Evolutionary conservation across 2,797 vertebrate species (phyloP).

Genomic region (Phrynocephalus guinanensis): DNA sequence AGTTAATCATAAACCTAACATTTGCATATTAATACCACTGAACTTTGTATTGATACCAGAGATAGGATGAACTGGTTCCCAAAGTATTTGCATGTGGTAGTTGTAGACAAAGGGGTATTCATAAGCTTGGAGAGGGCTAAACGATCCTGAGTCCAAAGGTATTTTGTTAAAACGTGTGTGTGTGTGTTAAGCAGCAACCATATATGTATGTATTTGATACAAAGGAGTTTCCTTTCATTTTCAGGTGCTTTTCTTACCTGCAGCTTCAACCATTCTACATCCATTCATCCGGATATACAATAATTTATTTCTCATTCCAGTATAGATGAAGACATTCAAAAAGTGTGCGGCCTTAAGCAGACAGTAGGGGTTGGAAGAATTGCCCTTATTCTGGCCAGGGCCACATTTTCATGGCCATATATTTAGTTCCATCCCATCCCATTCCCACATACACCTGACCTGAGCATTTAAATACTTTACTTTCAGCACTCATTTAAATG

Average conservation of each 20-base stretch:
- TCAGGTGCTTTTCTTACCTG: slow-evolving; percentile 25
- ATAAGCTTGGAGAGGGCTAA: slow-evolving; percentile 50
- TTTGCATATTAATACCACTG: slow-evolving; percentile 69
- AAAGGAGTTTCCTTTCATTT: slow-evolving; percentile 39
- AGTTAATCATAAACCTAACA: slow-evolving; percentile 74
- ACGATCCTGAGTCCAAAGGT: slow-evolving; percentile 53
- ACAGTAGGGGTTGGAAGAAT: neutral
- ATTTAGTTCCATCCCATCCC: neutral
- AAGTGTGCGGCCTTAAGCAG: neutral
- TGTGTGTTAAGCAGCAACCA: neutral
- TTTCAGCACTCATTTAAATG: neutral
- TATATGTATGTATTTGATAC: neutral
- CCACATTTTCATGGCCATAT: neutral
- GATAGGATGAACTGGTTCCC: slow-evolving; percentile 68
- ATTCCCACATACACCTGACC: neutral
- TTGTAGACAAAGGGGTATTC: slow-evolving; percentile 56
- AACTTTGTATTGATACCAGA: slow-evolving; percentile 64
- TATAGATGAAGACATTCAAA: slow-evolving; percentile 2
- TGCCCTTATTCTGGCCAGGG: neutral
- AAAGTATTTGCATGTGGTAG: slow-evolving; percentile 60
- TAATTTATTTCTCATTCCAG: slow-evolving; percentile 27
- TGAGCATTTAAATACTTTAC: neutral
- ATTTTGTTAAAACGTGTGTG: slow-evolving; percentile 29
- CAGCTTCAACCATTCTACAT: slow-evolving; percentile 18
- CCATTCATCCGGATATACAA: slow-evolving; percentile 15